phyloP scores from a whole-genome alignment of 1,140 invertebrate species.

The Drosophila sechellia region DNA sequence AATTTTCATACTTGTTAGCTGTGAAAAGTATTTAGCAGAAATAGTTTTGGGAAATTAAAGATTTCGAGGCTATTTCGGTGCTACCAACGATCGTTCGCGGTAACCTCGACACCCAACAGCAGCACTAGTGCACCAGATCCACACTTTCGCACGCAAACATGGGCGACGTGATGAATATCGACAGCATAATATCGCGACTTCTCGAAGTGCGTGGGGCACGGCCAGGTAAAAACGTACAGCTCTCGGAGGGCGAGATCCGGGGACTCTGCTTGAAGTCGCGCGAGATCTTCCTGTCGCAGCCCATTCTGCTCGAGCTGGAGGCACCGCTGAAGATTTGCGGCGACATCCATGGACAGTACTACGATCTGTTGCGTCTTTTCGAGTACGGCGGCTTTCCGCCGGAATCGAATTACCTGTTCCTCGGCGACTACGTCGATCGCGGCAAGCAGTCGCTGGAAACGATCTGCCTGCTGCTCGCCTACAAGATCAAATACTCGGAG shows the following conservation, averaged over 20 bases:
- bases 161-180: constrained; percentile 83
- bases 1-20: constrained; percentile 70
- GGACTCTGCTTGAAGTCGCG: constrained; percentile 98
- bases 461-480: constrained; percentile 96
- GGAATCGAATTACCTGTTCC: constrained; percentile 99
- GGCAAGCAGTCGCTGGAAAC: constrained; percentile 95
- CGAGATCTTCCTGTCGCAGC: constrained; percentile 99
- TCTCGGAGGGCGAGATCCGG: constrained; percentile 98
- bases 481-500: constrained; percentile 97
- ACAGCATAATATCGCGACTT: constrained; percentile 83
- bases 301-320: constrained; percentile 98
- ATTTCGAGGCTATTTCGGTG: constrained; percentile 42
- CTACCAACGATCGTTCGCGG: constrained; percentile 59
- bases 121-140: constrained; percentile 48
- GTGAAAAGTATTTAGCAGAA: constrained; percentile 70
- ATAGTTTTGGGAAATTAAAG: constrained; percentile 62
- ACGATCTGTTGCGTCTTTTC: constrained; percentile 98
- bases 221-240: constrained; percentile 95
- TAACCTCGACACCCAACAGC: constrained; percentile 45
- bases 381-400: constrained; percentile 99
- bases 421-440: constrained; percentile 94
- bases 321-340: constrained; percentile 99
- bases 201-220: constrained; percentile 84
- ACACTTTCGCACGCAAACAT: constrained; percentile 58
- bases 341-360: constrained; percentile 99